Evolutionary conservation across 2,888 invertebrate species (phyloP).

Genomic region (Drosophila picticornis): DNA sequence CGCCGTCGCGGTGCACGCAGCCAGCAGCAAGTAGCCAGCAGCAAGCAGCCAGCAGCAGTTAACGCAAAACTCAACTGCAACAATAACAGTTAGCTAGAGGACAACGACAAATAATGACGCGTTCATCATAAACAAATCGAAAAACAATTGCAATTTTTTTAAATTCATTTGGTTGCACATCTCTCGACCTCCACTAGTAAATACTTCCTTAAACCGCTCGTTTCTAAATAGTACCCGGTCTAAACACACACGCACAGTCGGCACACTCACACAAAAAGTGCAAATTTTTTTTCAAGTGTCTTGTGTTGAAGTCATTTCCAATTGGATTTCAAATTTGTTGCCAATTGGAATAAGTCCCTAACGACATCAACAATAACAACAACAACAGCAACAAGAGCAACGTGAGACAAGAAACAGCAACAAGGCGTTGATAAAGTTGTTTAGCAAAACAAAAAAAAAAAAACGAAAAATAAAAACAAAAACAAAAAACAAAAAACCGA

Average conservation of each 20-base stretch:
- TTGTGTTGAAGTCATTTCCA: slow-evolving; percentile 45
- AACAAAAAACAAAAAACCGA: slow-evolving; percentile 12
- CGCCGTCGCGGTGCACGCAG: slow-evolving; percentile 74
- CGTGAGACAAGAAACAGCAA: slow-evolving; percentile 25
- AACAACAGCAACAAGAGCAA: slow-evolving; percentile 4
- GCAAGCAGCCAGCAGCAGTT: slow-evolving; percentile 35
- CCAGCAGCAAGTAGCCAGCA: slow-evolving; percentile 49
- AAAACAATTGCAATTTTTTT: slow-evolving; percentile 1
- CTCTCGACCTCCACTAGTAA: slow-evolving; percentile 27
- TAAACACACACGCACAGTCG: slow-evolving; percentile 5
- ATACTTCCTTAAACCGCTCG: slow-evolving; percentile 4
- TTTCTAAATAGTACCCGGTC: slow-evolving; percentile 13
- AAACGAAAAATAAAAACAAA: not conserved
- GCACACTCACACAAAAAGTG: slow-evolving; percentile 29
- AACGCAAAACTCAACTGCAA: slow-evolving; percentile 42
- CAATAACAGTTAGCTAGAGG: slow-evolving; percentile 58
- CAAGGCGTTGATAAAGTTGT: slow-evolving; percentile 42
- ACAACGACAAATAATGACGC: slow-evolving; percentile 58
- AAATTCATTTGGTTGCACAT: slow-evolving; percentile 38
- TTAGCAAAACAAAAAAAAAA: slow-evolving; percentile 38
- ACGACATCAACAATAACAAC: not conserved
- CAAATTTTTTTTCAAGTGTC: slow-evolving; percentile 58
- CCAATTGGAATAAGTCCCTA: slow-evolving; percentile 53
- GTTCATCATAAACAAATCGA: slow-evolving; percentile 20
- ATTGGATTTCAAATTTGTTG: slow-evolving; percentile 37